Conservation (phyloP, 2,797 vertebrate genomes). For the Cyprinodon diabolis region DNA sequence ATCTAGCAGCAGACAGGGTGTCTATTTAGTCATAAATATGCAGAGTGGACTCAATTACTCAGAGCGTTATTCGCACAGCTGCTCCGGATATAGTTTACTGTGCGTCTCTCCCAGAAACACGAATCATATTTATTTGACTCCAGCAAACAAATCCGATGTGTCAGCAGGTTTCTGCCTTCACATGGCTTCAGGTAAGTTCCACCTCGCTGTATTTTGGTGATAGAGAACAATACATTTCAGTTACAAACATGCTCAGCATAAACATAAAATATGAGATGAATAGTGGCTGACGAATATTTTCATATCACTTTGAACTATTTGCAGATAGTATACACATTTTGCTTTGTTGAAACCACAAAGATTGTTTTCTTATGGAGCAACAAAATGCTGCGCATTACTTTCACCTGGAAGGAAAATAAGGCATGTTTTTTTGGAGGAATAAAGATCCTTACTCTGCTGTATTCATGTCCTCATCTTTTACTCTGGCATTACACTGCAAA, state of each 20-base stretch:
- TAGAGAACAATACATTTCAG: slow-evolving; percentile 41
- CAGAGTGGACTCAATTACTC: slow-evolving; percentile 69
- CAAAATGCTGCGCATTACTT: background rate
- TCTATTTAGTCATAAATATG: slow-evolving; percentile 76
- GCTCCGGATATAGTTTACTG: slow-evolving; percentile 36
- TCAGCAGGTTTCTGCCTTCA: slow-evolving; percentile 35
- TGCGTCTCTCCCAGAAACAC: slow-evolving; percentile 46
- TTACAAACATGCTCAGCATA: background rate
- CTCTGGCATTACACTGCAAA: background rate
- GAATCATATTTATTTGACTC: slow-evolving; percentile 58
- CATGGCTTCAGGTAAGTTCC: slow-evolving; percentile 42
- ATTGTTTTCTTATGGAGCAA: background rate
- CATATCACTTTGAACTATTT: background rate
- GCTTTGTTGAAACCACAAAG: background rate
- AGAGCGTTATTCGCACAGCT: slow-evolving; percentile 44
- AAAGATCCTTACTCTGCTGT: background rate
- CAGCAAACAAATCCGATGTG: slow-evolving; percentile 41
- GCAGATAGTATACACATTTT: background rate
- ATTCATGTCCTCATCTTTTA: background rate
- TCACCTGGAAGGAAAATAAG: background rate
- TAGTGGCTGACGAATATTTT: background rate
- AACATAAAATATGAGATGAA: background rate
- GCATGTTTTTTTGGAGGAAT: background rate
- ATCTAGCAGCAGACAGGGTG: slow-evolving; percentile 54
- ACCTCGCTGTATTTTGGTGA: slow-evolving; percentile 31